Evolutionary conservation across 2,797 vertebrate species (phyloP), one percentile per base, ranked within the genome.

Genomic region (Pipistrellus pygmaeus): DNA sequence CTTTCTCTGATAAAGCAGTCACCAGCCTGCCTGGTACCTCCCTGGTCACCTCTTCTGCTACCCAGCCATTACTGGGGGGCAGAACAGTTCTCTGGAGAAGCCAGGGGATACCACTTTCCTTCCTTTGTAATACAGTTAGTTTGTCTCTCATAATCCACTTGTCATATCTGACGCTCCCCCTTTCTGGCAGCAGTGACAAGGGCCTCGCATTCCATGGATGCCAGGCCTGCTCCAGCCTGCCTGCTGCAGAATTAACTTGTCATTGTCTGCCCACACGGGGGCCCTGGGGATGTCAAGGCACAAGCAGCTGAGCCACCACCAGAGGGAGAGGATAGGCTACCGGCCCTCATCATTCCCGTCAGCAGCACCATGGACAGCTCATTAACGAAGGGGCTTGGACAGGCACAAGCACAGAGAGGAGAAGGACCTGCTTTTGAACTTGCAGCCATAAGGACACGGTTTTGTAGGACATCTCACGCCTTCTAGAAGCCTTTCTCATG

Each of bases 181-280:
- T 93, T 81, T 48, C 71, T 68, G 35, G 30, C 12, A 0, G 76
- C 78, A 95, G 78, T 9, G 41, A 69, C 1, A 0, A 38, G 62
- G 32, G 5, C 41, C 82, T 25, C 83, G 97, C 92, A 96, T 97
- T 90, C 93, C 73, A 80, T 10, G 78, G 85, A 93, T 95, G 87
- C 89, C 88, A 96, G 89, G 92, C 95, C 95, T 77, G 80, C 90
- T 87, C 7, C 4, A 82, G 75, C 76, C 78, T 20, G 86, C 76
- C 90, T 60, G 94, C 95, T 96, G 14, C 92, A 96, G 96, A 98
- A 98, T 96, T 96, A 96, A 97, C 91, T 94, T 97, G 91, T 96
- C 97, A 90, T 71, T 71, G 73, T 97, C 96, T 51, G 46, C 82
- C 30, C 83, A 90, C 76, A 87, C 6, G 80, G 96, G 95, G 88